Evolutionary conservation across 2,888 invertebrate genomes (phyloP).

Genomic region (Cabera pusaria): DNA sequence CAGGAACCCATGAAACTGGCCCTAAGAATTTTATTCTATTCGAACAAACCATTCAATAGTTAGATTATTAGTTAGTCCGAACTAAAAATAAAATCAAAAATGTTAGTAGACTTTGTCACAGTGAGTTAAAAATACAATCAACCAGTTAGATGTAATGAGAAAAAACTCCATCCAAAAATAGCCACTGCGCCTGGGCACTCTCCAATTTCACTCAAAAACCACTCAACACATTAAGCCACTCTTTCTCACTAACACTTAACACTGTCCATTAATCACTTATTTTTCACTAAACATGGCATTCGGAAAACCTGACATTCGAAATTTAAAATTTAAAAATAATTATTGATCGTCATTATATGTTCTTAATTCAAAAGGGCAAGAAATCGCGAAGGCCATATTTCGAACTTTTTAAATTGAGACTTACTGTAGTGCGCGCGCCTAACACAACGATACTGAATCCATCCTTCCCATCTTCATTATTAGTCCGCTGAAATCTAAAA

Average conservation of each 20-base stretch:
- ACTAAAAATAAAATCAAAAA: conserved; percentile 11
- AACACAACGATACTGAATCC: conserved; percentile 66
- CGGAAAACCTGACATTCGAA: conserved; percentile 21
- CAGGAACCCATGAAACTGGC: too few relatives aligned
- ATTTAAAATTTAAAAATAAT: conserved; percentile 8
- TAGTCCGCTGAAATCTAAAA: conserved; percentile 76
- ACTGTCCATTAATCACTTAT: conserved; percentile 11
- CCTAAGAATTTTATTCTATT: too few relatives aligned
- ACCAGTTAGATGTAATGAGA: conserved; percentile 21
- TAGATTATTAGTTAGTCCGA: too few relatives aligned
- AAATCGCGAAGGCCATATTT: conserved; percentile 34
- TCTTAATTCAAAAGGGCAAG: conserved; percentile 21
- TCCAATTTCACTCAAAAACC: conserved; percentile 40
- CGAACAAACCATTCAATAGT: too few relatives aligned
- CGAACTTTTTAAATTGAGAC: conserved; percentile 49
- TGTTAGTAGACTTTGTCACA: conserved; percentile 10
- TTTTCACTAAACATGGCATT: conserved; percentile 12
- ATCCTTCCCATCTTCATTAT: conserved; percentile 51
- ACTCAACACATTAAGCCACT: conserved; percentile 12
- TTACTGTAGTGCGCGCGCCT: conserved; percentile 78
- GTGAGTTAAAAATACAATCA: conserved; percentile 14
- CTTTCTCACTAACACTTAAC: conserved; percentile 18
- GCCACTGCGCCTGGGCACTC: conserved; percentile 41
- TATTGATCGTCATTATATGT: conserved; percentile 2
- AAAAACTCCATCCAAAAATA: conserved; percentile 39